Evolutionary conservation across 30 jellyfish, hydroid and myxozoan genomes (phyloP).

Genomic region (Nemopilema nomurai): DNA sequence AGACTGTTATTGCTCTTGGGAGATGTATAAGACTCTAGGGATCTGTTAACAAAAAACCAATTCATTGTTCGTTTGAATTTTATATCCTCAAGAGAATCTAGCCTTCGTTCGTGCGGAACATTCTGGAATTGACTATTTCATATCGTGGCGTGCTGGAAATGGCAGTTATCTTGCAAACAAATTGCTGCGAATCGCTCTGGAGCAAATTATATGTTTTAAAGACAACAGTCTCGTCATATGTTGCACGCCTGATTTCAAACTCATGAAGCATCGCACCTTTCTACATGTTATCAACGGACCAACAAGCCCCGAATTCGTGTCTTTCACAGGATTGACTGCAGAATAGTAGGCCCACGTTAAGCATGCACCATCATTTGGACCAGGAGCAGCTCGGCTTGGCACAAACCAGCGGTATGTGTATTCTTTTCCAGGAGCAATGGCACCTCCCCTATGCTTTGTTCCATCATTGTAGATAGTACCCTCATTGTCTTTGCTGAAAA

Average conservation of each 20-base stretch:
- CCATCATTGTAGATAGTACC: conserved; percentile 58
- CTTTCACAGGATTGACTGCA: conserved; percentile 53
- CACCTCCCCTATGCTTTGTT: conserved; percentile 23
- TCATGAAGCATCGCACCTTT: conserved; percentile 30
- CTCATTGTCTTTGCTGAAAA: conserved; percentile 63
- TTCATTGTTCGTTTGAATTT: too few species aligned
- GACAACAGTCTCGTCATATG: background rate
- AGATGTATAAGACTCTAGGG: too few species aligned
- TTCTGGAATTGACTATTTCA: too few species aligned
- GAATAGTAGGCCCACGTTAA: conserved; percentile 64
- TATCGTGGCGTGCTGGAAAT: too few species aligned
- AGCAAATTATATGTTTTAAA: too few species aligned
- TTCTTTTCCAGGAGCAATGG: conserved; percentile 46
- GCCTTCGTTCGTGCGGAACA: too few species aligned
- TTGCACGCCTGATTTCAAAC: background rate
- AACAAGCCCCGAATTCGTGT: conserved; percentile 54
- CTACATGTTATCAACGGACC: conserved; percentile 68
- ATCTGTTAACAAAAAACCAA: too few species aligned
- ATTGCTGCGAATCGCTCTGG: too few species aligned
- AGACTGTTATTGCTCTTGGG: too few species aligned
- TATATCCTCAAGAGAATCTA: too few species aligned
- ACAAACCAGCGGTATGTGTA: conserved; percentile 59
- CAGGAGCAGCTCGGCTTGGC: conserved; percentile 68
- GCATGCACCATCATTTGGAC: conserved; percentile 71
- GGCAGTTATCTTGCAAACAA: too few species aligned